Base-by-base conservation (phyloP, 2,797 vertebrate species). In the Ptychadena robeensis region DNA sequence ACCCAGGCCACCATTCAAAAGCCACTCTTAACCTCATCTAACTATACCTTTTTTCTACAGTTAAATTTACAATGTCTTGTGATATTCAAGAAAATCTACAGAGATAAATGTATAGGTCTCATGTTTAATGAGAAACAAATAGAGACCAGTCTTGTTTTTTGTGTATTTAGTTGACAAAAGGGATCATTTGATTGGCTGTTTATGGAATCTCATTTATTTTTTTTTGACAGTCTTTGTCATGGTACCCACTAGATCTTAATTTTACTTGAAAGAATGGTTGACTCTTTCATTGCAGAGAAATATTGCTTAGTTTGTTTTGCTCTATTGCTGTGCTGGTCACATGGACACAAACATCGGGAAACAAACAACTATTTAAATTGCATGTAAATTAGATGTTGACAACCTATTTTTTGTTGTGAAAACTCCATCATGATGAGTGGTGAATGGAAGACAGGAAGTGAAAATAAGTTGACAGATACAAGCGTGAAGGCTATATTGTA, bases 381-480 rank as follows among this genome's bases (percentile, higher is more conserved):
- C n/a, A 9, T 34, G 10, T 64, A 35, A 75, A 64, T 75, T 28
- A 75, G 34, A 64, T 75, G 57, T 18, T 64, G 25, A 37, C 63
- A 59, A 61, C 73, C 73, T 63, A 63, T 75, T 63, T 63, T 38
- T 25, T 75, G 34, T 22, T 25, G 61, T 65, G 40, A 22, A 76
- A 64, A 64, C 28, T 66, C 32, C 37, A 30, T 67, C 32, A 14
- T 28, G 64, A 38, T 63, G 25, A 75, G 14, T 37, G 27, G 35
- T 64, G 28, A 34, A 27, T 28, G 34, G 34, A 28, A 63, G 8
- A 75, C 14, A 59, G 31, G 53, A 22, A 75, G 9, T 14, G 34
- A 75, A 75, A 18, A 64, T 15, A 75, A 30, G 35, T 53, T 48
- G 38, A 48, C 18, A 44, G 25, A 74, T 27, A 73, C 48, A 57